Conservation (phyloP, 2,797 vertebrate species). For the Nyctalus aviator region DNA sequence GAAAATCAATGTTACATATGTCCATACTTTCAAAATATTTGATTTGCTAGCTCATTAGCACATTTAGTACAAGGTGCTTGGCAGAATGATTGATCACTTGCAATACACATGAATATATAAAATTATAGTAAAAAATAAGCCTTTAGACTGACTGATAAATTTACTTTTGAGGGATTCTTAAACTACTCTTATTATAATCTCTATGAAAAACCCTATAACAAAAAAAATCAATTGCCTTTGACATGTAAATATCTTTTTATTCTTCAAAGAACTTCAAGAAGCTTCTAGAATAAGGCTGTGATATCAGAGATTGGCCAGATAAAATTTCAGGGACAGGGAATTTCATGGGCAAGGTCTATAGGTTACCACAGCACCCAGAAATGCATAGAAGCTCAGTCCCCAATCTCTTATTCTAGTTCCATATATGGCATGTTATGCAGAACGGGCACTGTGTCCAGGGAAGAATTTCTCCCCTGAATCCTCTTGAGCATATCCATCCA, state of each 20-base stretch:
- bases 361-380: not conserved
- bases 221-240: constrained; percentile 36
- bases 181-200: constrained; percentile 55
- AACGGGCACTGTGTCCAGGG: not conserved
- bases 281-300: constrained; percentile 20
- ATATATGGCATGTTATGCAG: not conserved
- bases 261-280: constrained; percentile 28
- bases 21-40: constrained; percentile 78
- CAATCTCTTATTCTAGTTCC: not conserved
- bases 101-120: constrained; percentile 45
- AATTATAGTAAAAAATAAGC: constrained; percentile 52
- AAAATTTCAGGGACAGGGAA: constrained; percentile 8
- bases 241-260: not conserved
- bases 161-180: constrained; percentile 14
- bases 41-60: constrained; percentile 66
- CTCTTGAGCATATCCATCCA: not conserved
- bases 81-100: constrained; percentile 67
- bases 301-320: not conserved
- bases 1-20: constrained; percentile 77
- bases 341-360: not conserved
- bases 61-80: constrained; percentile 64
- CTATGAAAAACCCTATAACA: not conserved
- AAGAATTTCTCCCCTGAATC: not conserved
- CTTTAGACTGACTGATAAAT: constrained; percentile 29
- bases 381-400: not conserved